Base-by-base conservation (phyloP, 2,797 vertebrate genomes). In the Chaenodraco wilsoni region DNA sequence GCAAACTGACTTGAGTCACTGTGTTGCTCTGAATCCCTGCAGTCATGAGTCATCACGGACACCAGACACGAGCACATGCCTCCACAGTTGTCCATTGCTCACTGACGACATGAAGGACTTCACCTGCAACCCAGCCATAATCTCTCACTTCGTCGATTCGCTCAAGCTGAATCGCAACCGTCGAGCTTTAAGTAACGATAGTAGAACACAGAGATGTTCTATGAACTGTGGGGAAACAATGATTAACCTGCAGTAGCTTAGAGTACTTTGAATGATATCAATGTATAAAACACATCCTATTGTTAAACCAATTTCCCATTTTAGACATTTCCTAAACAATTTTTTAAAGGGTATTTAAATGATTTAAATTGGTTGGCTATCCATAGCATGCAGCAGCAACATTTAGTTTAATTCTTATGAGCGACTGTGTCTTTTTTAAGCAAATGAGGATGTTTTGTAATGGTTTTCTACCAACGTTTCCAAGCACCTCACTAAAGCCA, bases 21-120 rank as follows among this genome's bases (percentile, higher is more conserved):
- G 69, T 50, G 33, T 57, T 81, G 31, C 73, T 84, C 69, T 72
- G 54, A 68, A 59, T 87, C 84, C 74, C 78, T 74, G 83, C 73
- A 81, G 82, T 73, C 68, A 80, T 88, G 88, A 90, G 77, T 90
- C 91, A 90, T 85, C 82, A 80, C 82, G 82, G 72, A 79, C 70
- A 50, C n/a, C 79, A 81, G 78, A 74, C 72, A 52, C 16, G n/a
- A 58, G 65, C 48, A 65, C 54, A 69, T 66, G 75, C 58, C 64
- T 52, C 79, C 81, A 79, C 74, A 33, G 76, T 59, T 70, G 60
- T 76, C 49, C 60, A 71, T 6, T 21, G 65, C 58, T 82, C 65
- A 54, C 3, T 71, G 62, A 57, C 77, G 84, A 49, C 51, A 79
- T 77, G 44, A 69, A 87, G 79, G 70, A 79, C 69, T 44, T 17